Evolutionary conservation across 1,140 invertebrate species (phyloP).

Genomic region (Temnothorax longispinosus): DNA sequence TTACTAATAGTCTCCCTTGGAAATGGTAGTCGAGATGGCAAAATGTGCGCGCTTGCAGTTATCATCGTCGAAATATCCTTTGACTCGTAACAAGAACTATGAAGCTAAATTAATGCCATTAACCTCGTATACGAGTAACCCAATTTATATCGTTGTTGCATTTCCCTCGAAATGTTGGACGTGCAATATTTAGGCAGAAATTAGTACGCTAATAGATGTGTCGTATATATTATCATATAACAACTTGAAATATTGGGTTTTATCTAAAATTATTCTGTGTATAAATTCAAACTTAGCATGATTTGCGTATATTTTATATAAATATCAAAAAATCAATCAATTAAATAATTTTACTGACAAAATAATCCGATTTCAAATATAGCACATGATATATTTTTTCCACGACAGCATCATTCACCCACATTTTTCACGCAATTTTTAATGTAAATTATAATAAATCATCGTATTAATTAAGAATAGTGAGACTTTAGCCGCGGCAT

Average conservation of each 20-base stretch:
- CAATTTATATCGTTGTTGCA: constrained; percentile 45
- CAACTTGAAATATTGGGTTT: constrained; percentile 9
- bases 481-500: neutral
- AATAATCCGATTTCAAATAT: constrained; percentile 9
- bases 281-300: constrained; percentile 14
- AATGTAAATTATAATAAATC: constrained; percentile 30
- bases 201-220: constrained; percentile 25
- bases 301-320: neutral
- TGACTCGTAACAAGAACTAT: constrained; percentile 47
- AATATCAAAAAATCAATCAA: neutral
- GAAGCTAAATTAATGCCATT: constrained; percentile 61
- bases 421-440: neutral
- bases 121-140: constrained; percentile 58
- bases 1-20: constrained; percentile 52
- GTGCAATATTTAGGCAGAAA: constrained; percentile 58
- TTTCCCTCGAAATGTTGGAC: constrained; percentile 47
- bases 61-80: constrained; percentile 49
- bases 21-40: constrained; percentile 50
- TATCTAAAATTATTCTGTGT: neutral
- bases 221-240: constrained; percentile 10
- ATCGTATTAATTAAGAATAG: constrained; percentile 14
- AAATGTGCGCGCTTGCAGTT: constrained; percentile 49
- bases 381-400: neutral
- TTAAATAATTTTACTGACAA: constrained; percentile 13
- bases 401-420: too few species aligned